These are phyloP conservation scores for Adelosebastes latens DNA, from an alignment of 2,797 vertebrate species.

Conservation along the genomic window DNA sequence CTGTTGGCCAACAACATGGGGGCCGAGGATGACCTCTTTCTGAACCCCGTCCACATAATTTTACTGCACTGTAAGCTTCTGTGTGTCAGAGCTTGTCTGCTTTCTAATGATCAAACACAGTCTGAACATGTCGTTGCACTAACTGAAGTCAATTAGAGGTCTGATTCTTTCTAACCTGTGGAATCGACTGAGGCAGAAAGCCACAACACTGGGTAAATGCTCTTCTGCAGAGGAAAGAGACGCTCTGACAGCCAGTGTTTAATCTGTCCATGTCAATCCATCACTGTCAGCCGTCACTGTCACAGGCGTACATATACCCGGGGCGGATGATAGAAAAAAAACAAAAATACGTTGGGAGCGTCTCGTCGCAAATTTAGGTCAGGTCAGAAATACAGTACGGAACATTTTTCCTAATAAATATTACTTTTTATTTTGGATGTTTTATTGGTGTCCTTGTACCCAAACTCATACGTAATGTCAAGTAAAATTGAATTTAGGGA, in stretches of 20 bases:
- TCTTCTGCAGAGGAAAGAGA: constrained; percentile 41
- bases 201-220: constrained; percentile 18
- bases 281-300: constrained; percentile 58
- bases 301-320: not conserved
- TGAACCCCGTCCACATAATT: constrained; percentile 24
- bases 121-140: constrained; percentile 46
- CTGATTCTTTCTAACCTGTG: constrained; percentile 51
- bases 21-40: constrained; percentile 5
- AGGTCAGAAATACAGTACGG: not conserved
- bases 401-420: not conserved
- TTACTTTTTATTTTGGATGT: not conserved
- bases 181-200: constrained; percentile 49
- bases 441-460: not conserved
- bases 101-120: constrained; percentile 49
- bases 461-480: not conserved
- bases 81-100: constrained; percentile 19
- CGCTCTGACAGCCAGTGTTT: constrained; percentile 59
- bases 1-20: not conserved
- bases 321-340: constrained; percentile 41
- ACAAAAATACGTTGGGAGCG: constrained; percentile 11
- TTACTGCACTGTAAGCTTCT: constrained; percentile 3
- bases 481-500: not conserved
- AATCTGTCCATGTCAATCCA: constrained; percentile 64
- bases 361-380: constrained; percentile 11
- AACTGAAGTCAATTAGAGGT: constrained; percentile 61